phyloP scores from a whole-genome alignment of 2,888 invertebrate species.

The Ypsolopha sequella region DNA sequence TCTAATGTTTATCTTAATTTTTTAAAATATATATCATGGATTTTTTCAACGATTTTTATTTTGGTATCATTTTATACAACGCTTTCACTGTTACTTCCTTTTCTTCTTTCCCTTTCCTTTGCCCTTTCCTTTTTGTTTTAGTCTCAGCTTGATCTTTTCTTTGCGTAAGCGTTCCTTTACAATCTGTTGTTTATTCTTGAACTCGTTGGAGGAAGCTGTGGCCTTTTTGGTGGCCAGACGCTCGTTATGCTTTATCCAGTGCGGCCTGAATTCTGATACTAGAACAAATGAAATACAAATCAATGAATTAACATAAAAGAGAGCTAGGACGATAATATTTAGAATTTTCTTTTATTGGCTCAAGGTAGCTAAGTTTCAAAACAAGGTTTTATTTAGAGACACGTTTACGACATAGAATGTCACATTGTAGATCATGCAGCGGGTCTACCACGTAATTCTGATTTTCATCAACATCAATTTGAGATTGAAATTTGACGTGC shows the following conservation, averaged over 20 bases:
- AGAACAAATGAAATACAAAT: conserved; percentile 11
- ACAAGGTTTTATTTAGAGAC: too few species aligned
- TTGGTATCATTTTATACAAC: not conserved
- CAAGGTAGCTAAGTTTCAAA: too few species aligned
- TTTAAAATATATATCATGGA: conserved; percentile 66
- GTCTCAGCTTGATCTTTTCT: conserved; percentile 71
- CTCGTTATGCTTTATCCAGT: conserved; percentile 85
- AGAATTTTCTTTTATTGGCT: too few species aligned
- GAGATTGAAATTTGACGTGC: too few species aligned
- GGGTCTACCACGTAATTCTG: too few species aligned
- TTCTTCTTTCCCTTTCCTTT: not conserved
- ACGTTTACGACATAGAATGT: too few species aligned
- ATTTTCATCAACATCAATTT: too few species aligned
- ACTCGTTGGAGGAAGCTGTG: conserved; percentile 67
- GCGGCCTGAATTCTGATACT: conserved; percentile 73
- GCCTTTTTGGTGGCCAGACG: conserved; percentile 74
- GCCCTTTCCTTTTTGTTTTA: conserved; percentile 29
- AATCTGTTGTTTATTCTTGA: conserved; percentile 82
- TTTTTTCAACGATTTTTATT: conserved; percentile 41
- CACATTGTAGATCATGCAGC: too few species aligned
- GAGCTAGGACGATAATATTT: too few species aligned
- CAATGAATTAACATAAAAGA: too few species aligned
- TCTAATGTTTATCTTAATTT: conserved; percentile 61
- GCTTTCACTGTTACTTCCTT: not conserved
- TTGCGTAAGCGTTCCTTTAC: conserved; percentile 79